Evolutionary conservation across 1,140 invertebrate species (phyloP).

Genomic region (Drosophila bipectinata): DNA sequence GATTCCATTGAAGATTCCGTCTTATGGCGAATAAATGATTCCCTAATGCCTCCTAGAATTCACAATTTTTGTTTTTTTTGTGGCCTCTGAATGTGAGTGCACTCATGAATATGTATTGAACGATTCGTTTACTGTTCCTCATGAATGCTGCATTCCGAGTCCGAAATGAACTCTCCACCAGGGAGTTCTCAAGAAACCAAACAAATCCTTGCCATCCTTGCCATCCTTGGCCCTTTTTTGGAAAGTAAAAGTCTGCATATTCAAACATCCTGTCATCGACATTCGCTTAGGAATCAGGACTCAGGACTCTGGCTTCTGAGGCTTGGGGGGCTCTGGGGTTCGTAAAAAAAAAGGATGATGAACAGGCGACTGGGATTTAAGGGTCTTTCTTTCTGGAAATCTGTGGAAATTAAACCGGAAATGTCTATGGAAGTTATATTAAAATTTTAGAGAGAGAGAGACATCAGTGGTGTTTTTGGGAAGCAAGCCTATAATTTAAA

Average conservation of each 20-base stretch:
- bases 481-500: too few species aligned
- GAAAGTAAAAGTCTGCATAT: neutral
- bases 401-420: too few species aligned
- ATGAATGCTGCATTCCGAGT: neutral
- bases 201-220: neutral
- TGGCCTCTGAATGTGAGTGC: constrained; percentile 26
- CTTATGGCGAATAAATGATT: constrained; percentile 25
- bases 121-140: constrained; percentile 11
- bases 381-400: too few species aligned
- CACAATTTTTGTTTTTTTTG: constrained; percentile 6
- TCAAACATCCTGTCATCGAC: neutral
- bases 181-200: neutral
- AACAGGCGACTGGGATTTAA: too few species aligned
- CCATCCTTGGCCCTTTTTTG: neutral
- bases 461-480: too few species aligned
- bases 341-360: neutral
- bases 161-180: neutral
- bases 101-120: constrained; percentile 52
- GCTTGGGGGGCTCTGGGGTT: neutral
- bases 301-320: neutral
- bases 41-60: constrained; percentile 10
- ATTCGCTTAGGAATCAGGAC: neutral
- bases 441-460: too few species aligned
- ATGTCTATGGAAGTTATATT: too few species aligned
- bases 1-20: neutral